Evolutionary conservation across 2,797 vertebrate genomes (phyloP), one percentile per base, ranked within the genome.

Genomic region (Acrossocheilus wenchowensis): DNA sequence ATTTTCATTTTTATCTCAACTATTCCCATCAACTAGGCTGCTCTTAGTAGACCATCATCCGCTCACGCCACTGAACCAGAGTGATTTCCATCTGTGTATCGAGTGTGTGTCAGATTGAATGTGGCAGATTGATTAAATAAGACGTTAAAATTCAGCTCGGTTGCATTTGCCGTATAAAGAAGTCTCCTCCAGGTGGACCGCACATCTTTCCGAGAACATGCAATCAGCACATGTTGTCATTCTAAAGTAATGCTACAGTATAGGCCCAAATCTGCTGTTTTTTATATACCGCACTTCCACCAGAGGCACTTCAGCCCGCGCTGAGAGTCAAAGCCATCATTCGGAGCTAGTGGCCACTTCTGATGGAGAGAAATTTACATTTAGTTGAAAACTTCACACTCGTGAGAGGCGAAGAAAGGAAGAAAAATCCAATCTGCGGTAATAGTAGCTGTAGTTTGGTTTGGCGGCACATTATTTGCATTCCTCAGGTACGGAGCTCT

Each of bases 401-500:
- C 3, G 66, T 71, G 68, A 86, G 69, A 81, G 69, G 84, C 17
- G 88, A 89, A 93, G 92, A 92, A 90, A 78, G 79, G 83, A 84
- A 86, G 87, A 90, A 92, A 93, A 95, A 94, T 94, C 93, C 93
- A 94, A 95, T 95, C 94, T 93, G 92, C 91, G 93, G 95, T 95
- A 97, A 97, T 97, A 97, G 96, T 94, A 97, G 96, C 95, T 94
- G 94, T 94, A 95, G 94, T 94, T 96, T 96, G 95, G 94, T 96
- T 96, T 95, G 95, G 94, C 95, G 96, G 97, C 96, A 96, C 95
- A 95, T 96, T 97, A 98, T 99, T 99, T 98, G 97, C 97, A 98
- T 98, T 98, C 96, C 97, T 98, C 97, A 97, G 97, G 97, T 98
- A 97, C 96, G 96, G 95, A 96, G 95, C 96, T 97, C 96, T 96